phyloP scores from a whole-genome alignment of 1,140 invertebrate genomes.

The Papilio polyxenes region DNA sequence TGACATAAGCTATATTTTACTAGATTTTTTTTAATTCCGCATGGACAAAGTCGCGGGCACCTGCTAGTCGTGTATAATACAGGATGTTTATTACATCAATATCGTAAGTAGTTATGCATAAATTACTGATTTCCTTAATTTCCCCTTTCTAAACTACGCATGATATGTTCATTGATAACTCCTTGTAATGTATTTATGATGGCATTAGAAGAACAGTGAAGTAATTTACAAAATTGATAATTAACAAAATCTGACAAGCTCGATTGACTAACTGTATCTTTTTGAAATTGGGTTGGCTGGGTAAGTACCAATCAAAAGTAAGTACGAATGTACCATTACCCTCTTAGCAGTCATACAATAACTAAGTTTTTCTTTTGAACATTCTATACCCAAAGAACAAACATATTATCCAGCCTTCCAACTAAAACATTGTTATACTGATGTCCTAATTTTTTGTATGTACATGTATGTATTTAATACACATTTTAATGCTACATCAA shows the following conservation, averaged over 20 bases:
- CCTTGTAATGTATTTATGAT: too few species aligned
- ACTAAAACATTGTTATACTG: background rate
- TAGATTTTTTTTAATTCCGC: too few species aligned
- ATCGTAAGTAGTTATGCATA: background rate
- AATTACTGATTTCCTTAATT: background rate
- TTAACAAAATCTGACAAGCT: too few species aligned
- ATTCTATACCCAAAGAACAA: background rate
- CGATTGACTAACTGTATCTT: too few species aligned
- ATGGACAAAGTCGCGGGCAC: too few species aligned
- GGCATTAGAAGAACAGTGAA: too few species aligned
- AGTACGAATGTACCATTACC: too few species aligned
- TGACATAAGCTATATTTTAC: too few species aligned
- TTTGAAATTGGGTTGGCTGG: too few species aligned
- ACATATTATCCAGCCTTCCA: background rate
- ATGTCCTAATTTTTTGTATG: background rate
- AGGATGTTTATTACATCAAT: conserved; percentile 4
- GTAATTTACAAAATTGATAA: too few species aligned
- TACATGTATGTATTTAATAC: background rate
- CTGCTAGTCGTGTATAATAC: background rate
- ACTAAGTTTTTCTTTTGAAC: background rate
- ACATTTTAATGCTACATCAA: conserved; percentile 1
- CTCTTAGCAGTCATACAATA: too few species aligned
- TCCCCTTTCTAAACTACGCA: background rate
- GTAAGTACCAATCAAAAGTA: too few species aligned
- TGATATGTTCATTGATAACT: background rate